Evolutionary conservation across 1,140 invertebrate species (phyloP).

Genomic region (Mya arenaria): DNA sequence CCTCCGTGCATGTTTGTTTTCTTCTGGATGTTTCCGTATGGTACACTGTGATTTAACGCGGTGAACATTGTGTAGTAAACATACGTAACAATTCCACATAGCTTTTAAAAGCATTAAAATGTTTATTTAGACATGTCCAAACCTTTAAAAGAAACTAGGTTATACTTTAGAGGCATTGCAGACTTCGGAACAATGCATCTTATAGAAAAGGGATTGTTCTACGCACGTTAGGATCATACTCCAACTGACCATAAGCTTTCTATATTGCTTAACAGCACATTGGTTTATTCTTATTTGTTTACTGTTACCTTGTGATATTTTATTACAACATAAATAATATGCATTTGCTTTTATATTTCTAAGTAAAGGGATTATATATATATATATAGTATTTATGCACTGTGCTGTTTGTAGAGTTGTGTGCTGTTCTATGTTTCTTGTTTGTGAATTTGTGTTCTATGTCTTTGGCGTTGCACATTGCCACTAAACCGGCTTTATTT

Average conservation of each 20-base stretch:
- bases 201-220: conserved; percentile 86
- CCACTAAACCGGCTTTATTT: no score
- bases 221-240: conserved; percentile 90
- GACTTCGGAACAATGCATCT: conserved; percentile 87
- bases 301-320: no score
- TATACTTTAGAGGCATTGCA: conserved; percentile 90
- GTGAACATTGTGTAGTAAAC: conserved; percentile 88
- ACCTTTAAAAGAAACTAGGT: conserved; percentile 90
- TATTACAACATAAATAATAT: no score
- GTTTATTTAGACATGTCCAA: conserved; percentile 92
- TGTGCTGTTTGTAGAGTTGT: no score
- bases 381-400: no score
- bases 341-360: no score
- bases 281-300: no score
- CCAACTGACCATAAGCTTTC: conserved; percentile 90
- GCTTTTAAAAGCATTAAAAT: conserved; percentile 87
- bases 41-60: conserved; percentile 89
- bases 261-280: conserved; percentile 92
- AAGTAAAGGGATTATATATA: no score
- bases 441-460: no score
- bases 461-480: no score
- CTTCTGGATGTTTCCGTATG: conserved; percentile 90
- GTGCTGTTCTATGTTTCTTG: no score
- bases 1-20: conserved; percentile 90
- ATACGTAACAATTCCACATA: conserved; percentile 80